Evolutionary conservation across 2,888 invertebrate genomes (phyloP).

Genomic region (Aporophyla nigra): DNA sequence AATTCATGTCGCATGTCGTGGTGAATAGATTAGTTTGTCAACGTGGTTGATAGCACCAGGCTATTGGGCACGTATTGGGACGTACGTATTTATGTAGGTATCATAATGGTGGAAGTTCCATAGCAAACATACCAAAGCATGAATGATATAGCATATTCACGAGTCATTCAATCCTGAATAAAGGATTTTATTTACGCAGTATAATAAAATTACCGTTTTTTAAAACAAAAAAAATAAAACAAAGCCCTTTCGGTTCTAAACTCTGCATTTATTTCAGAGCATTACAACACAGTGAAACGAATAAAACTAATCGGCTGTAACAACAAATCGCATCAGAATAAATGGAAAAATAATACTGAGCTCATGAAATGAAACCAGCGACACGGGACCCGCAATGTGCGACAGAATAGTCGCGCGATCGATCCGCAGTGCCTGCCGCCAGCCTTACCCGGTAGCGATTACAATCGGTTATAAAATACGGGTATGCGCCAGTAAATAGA

Average conservation of each 20-base stretch:
- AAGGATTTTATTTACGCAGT: not conserved
- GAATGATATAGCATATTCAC: not conserved
- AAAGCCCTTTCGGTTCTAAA: constrained; percentile 17
- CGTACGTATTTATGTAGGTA: not conserved
- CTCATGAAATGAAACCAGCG: constrained; percentile 53
- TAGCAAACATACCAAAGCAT: not conserved
- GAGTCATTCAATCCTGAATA: constrained; percentile 1
- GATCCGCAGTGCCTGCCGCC: constrained; percentile 37
- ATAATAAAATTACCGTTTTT: constrained; percentile 16
- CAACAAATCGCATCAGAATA: constrained; percentile 57
- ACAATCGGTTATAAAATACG: constrained; percentile 14
- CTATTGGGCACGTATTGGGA: not conserved
- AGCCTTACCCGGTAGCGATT: constrained; percentile 12
- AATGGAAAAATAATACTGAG: constrained; percentile 57
- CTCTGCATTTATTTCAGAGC: constrained; percentile 28
- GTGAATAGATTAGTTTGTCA: constrained; percentile 4
- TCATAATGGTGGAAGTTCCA: not conserved
- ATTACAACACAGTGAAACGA: constrained; percentile 35
- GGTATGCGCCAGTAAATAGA: constrained; percentile 14
- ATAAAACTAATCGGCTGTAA: constrained; percentile 52
- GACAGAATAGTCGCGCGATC: constrained; percentile 50
- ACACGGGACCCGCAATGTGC: constrained; percentile 41
- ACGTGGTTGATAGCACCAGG: not conserved
- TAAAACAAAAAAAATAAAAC: too few relatives aligned
- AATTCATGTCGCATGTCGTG: constrained; percentile 8